Conservation (phyloP, 2,113 vertebrate species). For the Engraulis encrasicolus region DNA sequence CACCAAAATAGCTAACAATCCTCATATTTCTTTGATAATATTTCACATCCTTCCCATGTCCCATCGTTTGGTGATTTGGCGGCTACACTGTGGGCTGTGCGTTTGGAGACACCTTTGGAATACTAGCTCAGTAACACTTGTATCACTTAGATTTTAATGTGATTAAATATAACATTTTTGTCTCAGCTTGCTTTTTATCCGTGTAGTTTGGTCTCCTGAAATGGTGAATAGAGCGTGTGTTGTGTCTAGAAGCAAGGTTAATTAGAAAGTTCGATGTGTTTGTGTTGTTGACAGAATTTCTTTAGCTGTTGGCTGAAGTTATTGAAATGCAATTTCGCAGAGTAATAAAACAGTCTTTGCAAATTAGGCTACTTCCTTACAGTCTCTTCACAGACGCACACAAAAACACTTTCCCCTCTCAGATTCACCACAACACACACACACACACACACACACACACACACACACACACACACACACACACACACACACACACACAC, state of each 20-base stretch:
- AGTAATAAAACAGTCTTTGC: neutral
- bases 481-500: slow-evolving; percentile 64
- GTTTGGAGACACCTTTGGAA: neutral
- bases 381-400: slow-evolving; percentile 3
- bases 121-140: neutral
- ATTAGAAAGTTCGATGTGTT: neutral
- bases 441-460: slow-evolving; percentile 34
- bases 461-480: slow-evolving; percentile 24
- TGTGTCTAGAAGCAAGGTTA: neutral
- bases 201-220: neutral
- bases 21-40: neutral
- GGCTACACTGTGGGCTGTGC: neutral
- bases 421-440: slow-evolving; percentile 14
- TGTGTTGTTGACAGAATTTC: neutral
- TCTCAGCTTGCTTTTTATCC: neutral
- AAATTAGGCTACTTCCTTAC: slow-evolving; percentile 7
- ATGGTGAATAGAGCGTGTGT: neutral
- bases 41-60: neutral
- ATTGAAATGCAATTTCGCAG: neutral
- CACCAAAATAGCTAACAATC: neutral
- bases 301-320: neutral
- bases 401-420: slow-evolving; percentile 6
- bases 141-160: neutral
- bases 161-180: neutral
- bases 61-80: neutral